phyloP scores from a whole-genome alignment of 1,140 invertebrate species.

The Leptestheria dahalacensis region DNA sequence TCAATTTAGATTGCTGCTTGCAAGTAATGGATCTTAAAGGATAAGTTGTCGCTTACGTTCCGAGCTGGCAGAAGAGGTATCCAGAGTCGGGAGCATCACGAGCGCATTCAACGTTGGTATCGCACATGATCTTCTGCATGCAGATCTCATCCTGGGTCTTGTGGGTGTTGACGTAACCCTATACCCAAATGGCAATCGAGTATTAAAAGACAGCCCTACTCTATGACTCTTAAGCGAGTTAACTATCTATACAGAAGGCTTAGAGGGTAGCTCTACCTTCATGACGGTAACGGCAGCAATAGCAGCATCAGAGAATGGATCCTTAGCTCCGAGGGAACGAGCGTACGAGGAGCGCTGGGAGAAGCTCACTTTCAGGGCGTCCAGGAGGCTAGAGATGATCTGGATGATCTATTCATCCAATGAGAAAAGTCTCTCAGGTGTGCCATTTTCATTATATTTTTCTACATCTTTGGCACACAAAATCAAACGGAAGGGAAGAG shows the following conservation, averaged over 20 bases:
- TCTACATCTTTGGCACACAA: not conserved
- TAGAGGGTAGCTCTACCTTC: no score
- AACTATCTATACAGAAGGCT: no score
- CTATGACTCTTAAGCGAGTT: no score
- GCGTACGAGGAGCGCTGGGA: constrained; percentile 69
- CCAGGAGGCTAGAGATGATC: constrained; percentile 73
- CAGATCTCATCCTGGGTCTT: constrained; percentile 59
- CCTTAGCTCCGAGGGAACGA: constrained; percentile 62
- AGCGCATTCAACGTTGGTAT: constrained; percentile 71
- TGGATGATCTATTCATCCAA: constrained; percentile 57
- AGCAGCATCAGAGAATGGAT: constrained; percentile 68
- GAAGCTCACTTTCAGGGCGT: constrained; percentile 78
- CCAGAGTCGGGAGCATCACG: constrained; percentile 58
- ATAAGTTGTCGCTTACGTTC: constrained; percentile 55
- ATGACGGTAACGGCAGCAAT: constrained; percentile 69
- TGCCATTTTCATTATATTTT: no score
- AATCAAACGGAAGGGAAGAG: not conserved
- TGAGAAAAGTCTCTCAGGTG: no score
- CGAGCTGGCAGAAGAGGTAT: constrained; percentile 76
- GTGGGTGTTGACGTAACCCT: constrained; percentile 69
- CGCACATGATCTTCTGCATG: constrained; percentile 65
- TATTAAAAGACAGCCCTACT: no score
- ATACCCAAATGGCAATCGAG: no score
- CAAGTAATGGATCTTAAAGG: not conserved
- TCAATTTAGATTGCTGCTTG: not conserved